Evolutionary conservation across 2,113 vertebrate species (phyloP).

Genomic region (Camelus dromedarius): DNA sequence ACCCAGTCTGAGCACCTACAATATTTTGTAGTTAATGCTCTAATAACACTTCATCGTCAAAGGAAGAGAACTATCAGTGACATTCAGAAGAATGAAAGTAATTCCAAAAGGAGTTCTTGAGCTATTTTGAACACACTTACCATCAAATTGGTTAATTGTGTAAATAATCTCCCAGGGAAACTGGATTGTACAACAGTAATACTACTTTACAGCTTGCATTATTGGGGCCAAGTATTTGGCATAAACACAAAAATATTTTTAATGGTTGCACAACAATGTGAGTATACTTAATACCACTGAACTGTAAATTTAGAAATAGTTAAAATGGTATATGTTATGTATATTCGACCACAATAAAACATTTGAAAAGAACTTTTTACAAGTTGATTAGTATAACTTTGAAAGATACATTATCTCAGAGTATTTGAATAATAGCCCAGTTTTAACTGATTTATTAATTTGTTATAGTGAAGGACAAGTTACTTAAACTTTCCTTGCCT

Average conservation of each 20-base stretch:
- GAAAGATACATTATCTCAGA: not conserved
- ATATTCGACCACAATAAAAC: not conserved
- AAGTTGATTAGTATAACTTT: conserved; percentile 18
- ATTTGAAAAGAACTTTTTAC: conserved; percentile 18
- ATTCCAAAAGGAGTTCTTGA: conserved; percentile 39
- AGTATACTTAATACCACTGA: not conserved
- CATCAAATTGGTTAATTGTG: not conserved
- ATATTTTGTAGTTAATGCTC: conserved; percentile 10
- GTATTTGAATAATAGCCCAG: not conserved
- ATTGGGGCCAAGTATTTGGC: not conserved
- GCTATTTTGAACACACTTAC: not conserved
- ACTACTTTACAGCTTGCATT: conserved; percentile 7
- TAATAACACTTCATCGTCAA: conserved; percentile 33
- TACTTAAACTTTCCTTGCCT: conserved; percentile 26
- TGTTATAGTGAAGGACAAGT: conserved; percentile 5
- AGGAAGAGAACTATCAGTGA: conserved; percentile 22
- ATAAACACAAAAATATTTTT: conserved; percentile 37
- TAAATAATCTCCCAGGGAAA: not conserved
- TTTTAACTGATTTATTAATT: conserved; percentile 31
- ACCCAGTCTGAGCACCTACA: not conserved
- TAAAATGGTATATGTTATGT: not conserved
- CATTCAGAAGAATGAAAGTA: conserved; percentile 33
- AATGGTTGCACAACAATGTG: not conserved
- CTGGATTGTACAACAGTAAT: not conserved
- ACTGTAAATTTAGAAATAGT: not conserved